These are phyloP conservation scores for Novumbra hubbsi DNA, from an alignment of 2,797 vertebrate species.

Conservation along the genomic window DNA sequence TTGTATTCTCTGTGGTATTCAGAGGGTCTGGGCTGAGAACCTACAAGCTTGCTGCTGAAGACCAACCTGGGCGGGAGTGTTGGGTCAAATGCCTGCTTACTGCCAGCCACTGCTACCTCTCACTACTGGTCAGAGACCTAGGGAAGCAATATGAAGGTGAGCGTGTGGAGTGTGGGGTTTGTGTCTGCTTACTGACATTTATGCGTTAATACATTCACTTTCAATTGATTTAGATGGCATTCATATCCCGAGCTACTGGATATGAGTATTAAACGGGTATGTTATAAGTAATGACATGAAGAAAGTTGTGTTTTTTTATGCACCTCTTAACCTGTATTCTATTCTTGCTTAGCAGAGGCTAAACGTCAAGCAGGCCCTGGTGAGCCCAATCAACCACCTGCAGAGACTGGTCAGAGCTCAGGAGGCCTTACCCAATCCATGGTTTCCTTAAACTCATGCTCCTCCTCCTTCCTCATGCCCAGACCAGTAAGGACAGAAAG, in stretches of 20 bases:
- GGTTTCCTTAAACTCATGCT: constrained; percentile 25
- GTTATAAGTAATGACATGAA: neutral
- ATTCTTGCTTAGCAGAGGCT: constrained; percentile 57
- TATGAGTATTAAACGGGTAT: no score
- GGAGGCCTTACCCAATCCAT: constrained; percentile 35
- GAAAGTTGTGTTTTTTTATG: neutral
- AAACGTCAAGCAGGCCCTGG: constrained; percentile 49
- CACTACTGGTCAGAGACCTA: constrained; percentile 85
- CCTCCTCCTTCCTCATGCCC: constrained; percentile 30
- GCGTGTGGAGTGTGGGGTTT: constrained; percentile 14
- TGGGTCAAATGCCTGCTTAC: constrained; percentile 87
- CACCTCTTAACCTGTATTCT: constrained; percentile 1
- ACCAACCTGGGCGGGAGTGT: constrained; percentile 77
- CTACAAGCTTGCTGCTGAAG: constrained; percentile 81
- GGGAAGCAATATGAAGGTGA: constrained; percentile 81
- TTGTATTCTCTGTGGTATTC: constrained; percentile 84
- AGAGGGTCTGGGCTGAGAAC: constrained; percentile 75
- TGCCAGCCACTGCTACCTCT: constrained; percentile 87
- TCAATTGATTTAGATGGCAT: no score
- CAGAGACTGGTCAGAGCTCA: constrained; percentile 20
- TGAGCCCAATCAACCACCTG: constrained; percentile 29
- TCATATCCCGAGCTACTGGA: no score
- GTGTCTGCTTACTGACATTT: neutral
- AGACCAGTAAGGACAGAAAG: constrained; percentile 42
- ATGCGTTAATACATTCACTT: neutral